A percentile compares a stretch with the other conserved stretches of the same genome.
Evolutionary conservation across 92 coral and sea anemone species (phyloP).

Genomic region (Epizoanthus ramosus): DNA sequence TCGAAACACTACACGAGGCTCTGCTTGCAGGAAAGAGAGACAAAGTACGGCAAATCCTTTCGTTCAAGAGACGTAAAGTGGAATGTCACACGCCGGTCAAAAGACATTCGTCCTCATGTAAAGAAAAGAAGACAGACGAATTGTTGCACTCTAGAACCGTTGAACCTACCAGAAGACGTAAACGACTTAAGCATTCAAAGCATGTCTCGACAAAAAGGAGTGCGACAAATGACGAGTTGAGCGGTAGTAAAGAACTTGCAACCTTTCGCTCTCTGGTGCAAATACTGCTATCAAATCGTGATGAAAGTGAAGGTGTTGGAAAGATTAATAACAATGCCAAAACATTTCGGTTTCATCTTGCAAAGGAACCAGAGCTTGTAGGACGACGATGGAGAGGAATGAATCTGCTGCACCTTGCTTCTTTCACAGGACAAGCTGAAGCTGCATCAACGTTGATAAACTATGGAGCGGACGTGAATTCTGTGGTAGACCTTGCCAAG

Average conservation of each 20-base stretch:
- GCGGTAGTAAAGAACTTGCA: background rate
- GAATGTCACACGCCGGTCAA: background rate
- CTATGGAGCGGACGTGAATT: conserved; percentile 27
- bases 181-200: background rate
- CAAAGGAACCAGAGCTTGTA: conserved; percentile 15
- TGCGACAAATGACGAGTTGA: background rate
- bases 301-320: background rate
- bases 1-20: conserved; percentile 8
- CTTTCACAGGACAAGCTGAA: conserved; percentile 14
- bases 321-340: background rate
- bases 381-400: conserved; percentile 20
- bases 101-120: too few relatives aligned
- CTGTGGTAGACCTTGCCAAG: background rate
- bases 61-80: conserved; percentile 15
- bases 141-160: too few relatives aligned
- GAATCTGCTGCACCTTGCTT: conserved; percentile 26
- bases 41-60: conserved; percentile 7
- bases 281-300: conserved; percentile 15
- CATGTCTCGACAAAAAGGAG: background rate
- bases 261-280: conserved; percentile 4
- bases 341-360: conserved; percentile 15
- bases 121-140: too few relatives aligned
- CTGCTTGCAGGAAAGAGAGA: conserved; percentile 16
- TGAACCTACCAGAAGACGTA: background rate
- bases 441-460: conserved; percentile 14